phyloP scores from a whole-genome alignment of 2,888 invertebrate species.

The Syrista parreyssii region DNA sequence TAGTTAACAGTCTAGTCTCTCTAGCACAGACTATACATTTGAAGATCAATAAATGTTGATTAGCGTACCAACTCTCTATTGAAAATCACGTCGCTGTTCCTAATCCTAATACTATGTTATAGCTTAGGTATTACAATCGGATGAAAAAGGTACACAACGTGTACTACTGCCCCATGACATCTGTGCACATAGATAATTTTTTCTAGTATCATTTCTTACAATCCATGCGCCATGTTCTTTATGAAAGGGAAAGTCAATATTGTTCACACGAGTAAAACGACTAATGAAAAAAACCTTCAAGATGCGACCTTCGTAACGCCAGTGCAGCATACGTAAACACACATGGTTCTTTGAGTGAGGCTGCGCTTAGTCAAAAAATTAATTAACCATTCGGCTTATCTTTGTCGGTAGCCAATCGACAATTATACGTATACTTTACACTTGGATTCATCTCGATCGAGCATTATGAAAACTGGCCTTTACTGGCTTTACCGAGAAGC shows the following conservation, averaged over 20 bases:
- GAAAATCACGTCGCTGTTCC: neutral
- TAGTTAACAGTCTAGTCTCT: neutral
- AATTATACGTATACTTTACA: neutral
- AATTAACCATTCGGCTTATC: neutral
- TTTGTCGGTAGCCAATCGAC: neutral
- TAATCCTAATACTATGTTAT: neutral
- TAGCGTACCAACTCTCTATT: neutral
- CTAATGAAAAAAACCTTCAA: neutral
- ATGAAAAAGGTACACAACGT: neutral
- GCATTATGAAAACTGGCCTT: neutral
- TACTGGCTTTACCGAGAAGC: neutral
- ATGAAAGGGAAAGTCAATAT: neutral
- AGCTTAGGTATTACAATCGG: neutral
- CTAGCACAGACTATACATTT: neutral
- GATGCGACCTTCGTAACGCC: neutral
- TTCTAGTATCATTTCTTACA: neutral
- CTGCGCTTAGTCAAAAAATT: neutral
- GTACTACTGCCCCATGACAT: neutral
- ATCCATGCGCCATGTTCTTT: neutral
- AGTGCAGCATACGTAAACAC: neutral
- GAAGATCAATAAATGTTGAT: neutral
- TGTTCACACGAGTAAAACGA: neutral
- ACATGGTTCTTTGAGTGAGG: neutral
- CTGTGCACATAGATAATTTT: neutral
- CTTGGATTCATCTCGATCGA: neutral